Evolutionary conservation across 2,888 invertebrate genomes (phyloP), one percentile per base, ranked within the genome.

Genomic region (Elmis aenea): DNA sequence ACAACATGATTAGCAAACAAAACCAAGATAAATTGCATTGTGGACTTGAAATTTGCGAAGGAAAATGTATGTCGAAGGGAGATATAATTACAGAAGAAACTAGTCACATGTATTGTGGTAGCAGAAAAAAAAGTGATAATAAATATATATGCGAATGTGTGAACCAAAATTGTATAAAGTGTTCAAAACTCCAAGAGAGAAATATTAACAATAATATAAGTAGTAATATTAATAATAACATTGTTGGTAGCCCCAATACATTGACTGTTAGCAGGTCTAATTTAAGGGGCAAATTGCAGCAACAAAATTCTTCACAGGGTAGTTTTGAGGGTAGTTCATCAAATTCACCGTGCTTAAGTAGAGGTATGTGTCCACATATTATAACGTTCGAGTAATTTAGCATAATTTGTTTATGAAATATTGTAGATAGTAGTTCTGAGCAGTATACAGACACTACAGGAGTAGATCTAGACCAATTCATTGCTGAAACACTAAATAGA

Each of bases 401-500:
- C n/a, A n/a, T n/a, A n/a, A n/a, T n/a, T n/a, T n/a, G n/a, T n/a
- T n/a, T n/a, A n/a, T n/a, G 16, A 35, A 3, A 20, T n/a, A 46
- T 58, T 64, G n/a, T 69, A 84, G 85, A 85, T 66, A 85, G 80
- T 60, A 85, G 84, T 64, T 77, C 79, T 42, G 85, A 86, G 61
- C 75, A 77, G 62, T 81, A 79, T 57, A 80, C 79, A 13, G 87
- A 88, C 63, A 80, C 81, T 31, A 78, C 81, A 22, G 87, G 86
- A 21, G 80, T 83, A 2, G 91, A 96, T 63, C 70, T 95, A 45
- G 83, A 89, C 48, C 77, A 80, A 46, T 96, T 96, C 66, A 86
- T 96, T 43, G 83, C 83, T 42, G 88, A 89, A 48, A 94, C 94
- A 0, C 73, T 96, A 33, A 91, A 93, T 67, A 88, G 90, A 64